Conservation (phyloP, 2,113 vertebrate genomes). For the Phoenicopterus ruber region DNA sequence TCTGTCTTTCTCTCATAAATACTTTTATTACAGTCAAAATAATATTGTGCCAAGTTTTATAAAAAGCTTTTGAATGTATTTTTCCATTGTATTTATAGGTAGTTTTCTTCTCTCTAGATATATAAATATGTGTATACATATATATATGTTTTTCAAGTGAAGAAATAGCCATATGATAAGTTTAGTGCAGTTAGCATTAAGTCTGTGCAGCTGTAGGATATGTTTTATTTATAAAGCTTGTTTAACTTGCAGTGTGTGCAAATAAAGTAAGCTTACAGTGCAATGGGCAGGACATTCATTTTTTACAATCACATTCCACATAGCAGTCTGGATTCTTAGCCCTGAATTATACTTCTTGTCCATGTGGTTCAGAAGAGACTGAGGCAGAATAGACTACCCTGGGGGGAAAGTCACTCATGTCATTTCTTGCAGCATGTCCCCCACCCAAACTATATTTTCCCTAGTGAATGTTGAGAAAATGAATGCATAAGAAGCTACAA, state of each 20-base stretch:
- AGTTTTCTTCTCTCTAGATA: conserved; percentile 16
- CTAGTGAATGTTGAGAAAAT: not conserved
- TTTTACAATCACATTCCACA: not conserved
- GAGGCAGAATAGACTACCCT: not conserved
- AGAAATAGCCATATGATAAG: not conserved
- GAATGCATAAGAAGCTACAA: not conserved
- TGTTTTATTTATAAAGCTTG: conserved; percentile 11
- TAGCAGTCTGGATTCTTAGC: not conserved
- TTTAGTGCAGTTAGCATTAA: not conserved
- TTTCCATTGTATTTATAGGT: conserved; percentile 56
- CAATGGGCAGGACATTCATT: not conserved
- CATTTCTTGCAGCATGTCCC: not conserved
- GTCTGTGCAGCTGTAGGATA: conserved; percentile 9
- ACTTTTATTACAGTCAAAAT: conserved; percentile 43
- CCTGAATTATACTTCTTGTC: not conserved
- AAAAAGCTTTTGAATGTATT: conserved; percentile 63
- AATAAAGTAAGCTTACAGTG: not conserved
- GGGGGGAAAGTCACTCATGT: not conserved
- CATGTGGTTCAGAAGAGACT: not conserved
- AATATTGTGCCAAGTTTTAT: conserved; percentile 49
- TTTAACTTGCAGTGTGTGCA: not conserved
- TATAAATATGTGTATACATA: not conserved
- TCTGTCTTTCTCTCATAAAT: not conserved
- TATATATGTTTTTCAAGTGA: conserved; percentile 35
- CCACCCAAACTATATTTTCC: not conserved